Evolutionary conservation across 1,140 invertebrate species (phyloP), one percentile per base, ranked within the genome.

Genomic region (Drosophila fuyamai): DNA sequence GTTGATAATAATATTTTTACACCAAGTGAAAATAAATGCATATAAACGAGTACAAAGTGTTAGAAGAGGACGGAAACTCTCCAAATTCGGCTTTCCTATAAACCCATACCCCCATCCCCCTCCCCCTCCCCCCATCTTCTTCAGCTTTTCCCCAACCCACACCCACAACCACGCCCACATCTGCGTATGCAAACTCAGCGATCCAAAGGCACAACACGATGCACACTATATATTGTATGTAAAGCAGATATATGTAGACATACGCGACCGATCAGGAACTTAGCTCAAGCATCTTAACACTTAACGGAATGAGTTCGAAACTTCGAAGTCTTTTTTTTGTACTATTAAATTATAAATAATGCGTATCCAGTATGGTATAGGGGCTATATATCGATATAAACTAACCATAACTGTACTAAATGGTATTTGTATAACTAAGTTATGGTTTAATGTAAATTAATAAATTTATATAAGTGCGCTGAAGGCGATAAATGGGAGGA

Each of bases 1-100:
- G 48, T 68, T 43, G 41, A 72, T 78, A 82, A 83, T 83, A 74
- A 74, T 91, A 91, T 91, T 91, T 91, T 91, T 91, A 91, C 89
- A 91, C 89, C 70, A 71, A 68, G 55, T 75, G 60, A 61, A 71
- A 62, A 60, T 51, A 66, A 63, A 67, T 46, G 51, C 47, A 48
- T 70, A 74, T 72, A 74, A 81, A 81, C 75, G 75, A 90, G 85
- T 90, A 90, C 85, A 85, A 88, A 86, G 62, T 54, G 71, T 84
- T 77, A 60, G 67, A 61, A 54, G 75, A 65, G 47, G 70, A 74
- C 13, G 67, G 68, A 50, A 23, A 44, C n/a, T 70, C n/a, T 70
- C 56, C 57, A 51, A 18, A 57, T 77, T 80, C 62, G 81, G 76
- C 58, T 46, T 38, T 60, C 40, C 61, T 35, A 16, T 43, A 58